Base-by-base conservation (phyloP, 2,797 vertebrate species). In the Gymnodraco acuticeps region DNA sequence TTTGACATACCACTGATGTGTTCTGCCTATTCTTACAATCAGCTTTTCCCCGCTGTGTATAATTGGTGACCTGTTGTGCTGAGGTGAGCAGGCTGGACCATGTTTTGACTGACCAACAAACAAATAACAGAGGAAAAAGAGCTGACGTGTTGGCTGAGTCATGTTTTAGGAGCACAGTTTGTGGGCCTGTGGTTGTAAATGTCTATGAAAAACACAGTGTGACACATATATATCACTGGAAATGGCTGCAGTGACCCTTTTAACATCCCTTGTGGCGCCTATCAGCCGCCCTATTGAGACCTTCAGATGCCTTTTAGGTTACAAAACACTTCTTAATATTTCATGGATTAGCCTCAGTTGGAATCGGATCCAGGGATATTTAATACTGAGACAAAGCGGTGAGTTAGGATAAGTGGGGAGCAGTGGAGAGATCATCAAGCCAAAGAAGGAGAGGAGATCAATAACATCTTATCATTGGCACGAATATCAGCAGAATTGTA, bases 271-370 rank as follows among this genome's bases (percentile, higher is more conserved):
- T 12, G 9, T 63, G 47, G 60, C 50, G 45, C 68, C 56, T 73
- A 43, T 80, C 51, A 10, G 27, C 19, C 13, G 10, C 56, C n/a
- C 64, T 20, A 0, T 59, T 45, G 62, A 69, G 69, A 68, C 43
- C 73, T 77, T 80, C 61, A 33, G 4, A 33, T 63, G 52, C 23
- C 76, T 83, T 81, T 86, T 80, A 85, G 50, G 67, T 83, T 75
- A 86, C 81, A 85, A 87, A 89, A 78, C 67, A 61, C 78, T 66
- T 80, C 72, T 91, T 76, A 90, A 86, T 90, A 77, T 90, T 92
- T 93, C 64, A 92, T 92, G 87, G 27, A 85, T 84, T 59, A 23
- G 42, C 46, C 77, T 78, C 59, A 10, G 70, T 65, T 65, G 70
- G 70, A 89, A 83, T 78, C 14, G 38, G 74, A 81, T 82, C 66